Evolutionary conservation across 2,113 vertebrate species (phyloP).

Genomic region (Raja brachyura): DNA sequence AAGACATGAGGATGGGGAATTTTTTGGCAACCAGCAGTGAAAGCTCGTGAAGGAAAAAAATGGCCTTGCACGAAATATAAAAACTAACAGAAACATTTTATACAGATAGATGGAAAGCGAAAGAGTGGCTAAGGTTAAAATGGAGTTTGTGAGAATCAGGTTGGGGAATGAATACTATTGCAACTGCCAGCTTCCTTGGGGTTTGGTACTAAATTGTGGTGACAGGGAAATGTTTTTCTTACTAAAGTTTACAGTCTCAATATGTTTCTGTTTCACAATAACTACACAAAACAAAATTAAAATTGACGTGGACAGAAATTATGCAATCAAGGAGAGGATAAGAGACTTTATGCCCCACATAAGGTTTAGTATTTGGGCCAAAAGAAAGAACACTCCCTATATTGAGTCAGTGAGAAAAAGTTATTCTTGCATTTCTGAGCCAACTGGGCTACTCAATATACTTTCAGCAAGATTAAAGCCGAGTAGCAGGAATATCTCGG

Average conservation of each 20-base stretch:
- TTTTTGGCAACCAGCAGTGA: no score
- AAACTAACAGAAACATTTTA: no score
- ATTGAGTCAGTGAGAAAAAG: background rate
- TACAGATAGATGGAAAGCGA: no score
- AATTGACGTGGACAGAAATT: background rate
- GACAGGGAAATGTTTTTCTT: background rate
- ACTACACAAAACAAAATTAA: background rate
- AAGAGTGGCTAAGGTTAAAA: no score
- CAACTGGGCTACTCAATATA: background rate
- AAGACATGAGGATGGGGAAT: no score
- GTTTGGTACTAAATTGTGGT: background rate
- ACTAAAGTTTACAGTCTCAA: background rate
- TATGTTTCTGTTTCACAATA: background rate
- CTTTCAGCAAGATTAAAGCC: background rate
- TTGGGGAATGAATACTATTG: no score
- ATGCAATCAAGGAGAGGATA: background rate
- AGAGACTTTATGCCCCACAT: background rate
- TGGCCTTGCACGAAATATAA: no score
- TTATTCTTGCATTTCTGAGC: no score
- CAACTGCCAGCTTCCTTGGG: background rate
- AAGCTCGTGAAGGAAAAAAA: no score
- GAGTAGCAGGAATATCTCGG: background rate
- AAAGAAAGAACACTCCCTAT: background rate
- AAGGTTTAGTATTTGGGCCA: background rate
- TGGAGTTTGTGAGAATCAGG: no score